phyloP scores from a whole-genome alignment of 1,140 invertebrate species.

The Coelopa frigida region DNA sequence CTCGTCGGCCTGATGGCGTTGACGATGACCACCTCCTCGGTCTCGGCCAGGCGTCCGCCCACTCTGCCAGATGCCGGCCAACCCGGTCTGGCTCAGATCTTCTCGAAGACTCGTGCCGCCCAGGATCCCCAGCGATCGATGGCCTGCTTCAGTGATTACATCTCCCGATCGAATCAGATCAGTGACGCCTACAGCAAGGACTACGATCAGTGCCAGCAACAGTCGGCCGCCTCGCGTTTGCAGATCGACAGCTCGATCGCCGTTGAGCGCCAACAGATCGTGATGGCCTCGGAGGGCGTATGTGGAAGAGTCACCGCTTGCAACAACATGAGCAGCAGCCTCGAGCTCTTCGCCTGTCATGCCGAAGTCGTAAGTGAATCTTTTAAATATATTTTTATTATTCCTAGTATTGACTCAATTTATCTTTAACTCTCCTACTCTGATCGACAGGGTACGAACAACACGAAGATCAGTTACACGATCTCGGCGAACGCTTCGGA shows the following conservation, averaged over 20 bases:
- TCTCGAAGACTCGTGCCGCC: conserved; percentile 26
- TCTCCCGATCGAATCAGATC: conserved; percentile 30
- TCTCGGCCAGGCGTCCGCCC: too few species aligned
- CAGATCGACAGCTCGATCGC: conserved; percentile 27
- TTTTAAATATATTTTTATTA: neutral
- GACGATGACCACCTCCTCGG: too few species aligned
- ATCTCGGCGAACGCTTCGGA: conserved; percentile 39
- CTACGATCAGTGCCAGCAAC: conserved; percentile 20
- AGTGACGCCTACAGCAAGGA: conserved; percentile 25
- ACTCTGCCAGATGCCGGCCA: conserved; percentile 27
- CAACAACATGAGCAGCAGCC: conserved; percentile 19
- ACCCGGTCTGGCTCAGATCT: conserved; percentile 29
- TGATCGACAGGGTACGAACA: conserved; percentile 28
- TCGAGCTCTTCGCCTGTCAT: conserved; percentile 34
- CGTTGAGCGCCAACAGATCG: conserved; percentile 21
- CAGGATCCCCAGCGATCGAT: conserved; percentile 29
- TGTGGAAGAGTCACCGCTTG: conserved; percentile 22
- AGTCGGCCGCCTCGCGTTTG: conserved; percentile 18
- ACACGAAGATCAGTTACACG: conserved; percentile 30
- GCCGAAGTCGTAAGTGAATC: conserved; percentile 24
- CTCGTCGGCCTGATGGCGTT: too few species aligned
- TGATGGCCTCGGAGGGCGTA: conserved; percentile 15
- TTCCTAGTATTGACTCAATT: neutral
- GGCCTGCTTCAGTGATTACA: conserved; percentile 35
- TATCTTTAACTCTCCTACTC: neutral